Conservation (phyloP, 92 coral and sea anemone species). For the Phymanthus crucifer region DNA sequence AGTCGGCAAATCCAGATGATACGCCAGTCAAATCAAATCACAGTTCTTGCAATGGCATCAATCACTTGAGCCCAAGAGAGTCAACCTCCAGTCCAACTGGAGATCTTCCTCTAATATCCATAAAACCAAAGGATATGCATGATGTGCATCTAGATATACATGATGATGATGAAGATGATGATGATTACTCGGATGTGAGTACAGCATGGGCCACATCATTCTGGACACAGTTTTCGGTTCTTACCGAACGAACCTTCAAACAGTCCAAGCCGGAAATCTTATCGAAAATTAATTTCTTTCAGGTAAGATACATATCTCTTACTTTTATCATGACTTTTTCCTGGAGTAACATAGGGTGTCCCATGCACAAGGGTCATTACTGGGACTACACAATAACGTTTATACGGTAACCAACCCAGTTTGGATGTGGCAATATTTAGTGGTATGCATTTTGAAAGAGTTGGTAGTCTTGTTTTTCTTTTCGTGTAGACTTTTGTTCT, state of each 20-base stretch:
- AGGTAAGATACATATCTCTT: slow-evolving; percentile 59
- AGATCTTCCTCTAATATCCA: neutral
- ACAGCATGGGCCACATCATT: slow-evolving; percentile 93
- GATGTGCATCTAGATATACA: slow-evolving; percentile 41
- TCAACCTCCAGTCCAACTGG: neutral
- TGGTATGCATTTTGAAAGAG: neutral
- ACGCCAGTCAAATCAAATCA: neutral
- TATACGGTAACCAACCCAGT: no score
- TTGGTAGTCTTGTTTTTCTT: neutral
- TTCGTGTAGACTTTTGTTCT: slow-evolving; percentile 62
- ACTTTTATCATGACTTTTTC: neutral
- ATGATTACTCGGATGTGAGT: slow-evolving; percentile 55
- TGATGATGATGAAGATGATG: slow-evolving; percentile 73
- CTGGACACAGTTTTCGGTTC: slow-evolving; percentile 87
- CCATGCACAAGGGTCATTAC: neutral
- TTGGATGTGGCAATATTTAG: neutral
- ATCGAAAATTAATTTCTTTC: slow-evolving; percentile 74
- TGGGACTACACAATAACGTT: neutral
- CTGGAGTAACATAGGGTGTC: neutral
- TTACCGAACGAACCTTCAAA: slow-evolving; percentile 75
- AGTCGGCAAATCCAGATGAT: neutral
- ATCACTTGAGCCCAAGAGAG: neutral
- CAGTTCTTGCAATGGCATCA: neutral
- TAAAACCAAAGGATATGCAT: slow-evolving; percentile 7
- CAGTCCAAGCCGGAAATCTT: slow-evolving; percentile 82